phyloP scores from a whole-genome alignment of 2,797 vertebrate genomes.

The Lepus townsendii region DNA sequence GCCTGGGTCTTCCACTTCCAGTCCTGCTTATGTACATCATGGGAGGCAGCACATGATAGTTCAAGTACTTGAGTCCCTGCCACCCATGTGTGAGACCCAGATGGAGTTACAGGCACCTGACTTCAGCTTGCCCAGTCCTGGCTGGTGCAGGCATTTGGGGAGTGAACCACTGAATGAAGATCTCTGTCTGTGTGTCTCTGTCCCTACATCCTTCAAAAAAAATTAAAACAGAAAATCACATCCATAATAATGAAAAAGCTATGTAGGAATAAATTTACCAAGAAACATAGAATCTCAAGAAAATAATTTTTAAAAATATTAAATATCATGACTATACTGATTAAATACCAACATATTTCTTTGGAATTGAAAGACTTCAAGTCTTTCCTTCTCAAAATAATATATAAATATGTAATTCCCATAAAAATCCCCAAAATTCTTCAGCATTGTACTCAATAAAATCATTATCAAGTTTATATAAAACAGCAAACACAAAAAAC shows the following conservation, averaged over 20 bases:
- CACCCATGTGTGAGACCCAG: too few species aligned
- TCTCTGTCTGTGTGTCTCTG: too few species aligned
- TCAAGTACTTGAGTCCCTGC: too few species aligned
- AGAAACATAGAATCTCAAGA: conserved; percentile 2
- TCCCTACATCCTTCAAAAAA: too few species aligned
- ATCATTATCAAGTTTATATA: background rate
- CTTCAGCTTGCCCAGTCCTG: too few species aligned
- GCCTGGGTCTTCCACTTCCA: too few species aligned
- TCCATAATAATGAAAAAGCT: background rate
- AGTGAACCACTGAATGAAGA: too few species aligned
- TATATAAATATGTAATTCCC: background rate
- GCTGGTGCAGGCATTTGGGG: too few species aligned
- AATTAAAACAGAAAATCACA: background rate
- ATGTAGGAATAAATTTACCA: background rate
- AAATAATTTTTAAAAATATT: conserved; percentile 2
- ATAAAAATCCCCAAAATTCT: background rate
- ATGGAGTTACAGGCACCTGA: too few species aligned
- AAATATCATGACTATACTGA: background rate
- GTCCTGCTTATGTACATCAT: too few species aligned
- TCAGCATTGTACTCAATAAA: background rate
- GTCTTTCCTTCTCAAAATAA: background rate
- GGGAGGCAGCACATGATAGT: too few species aligned
- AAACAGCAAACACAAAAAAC: background rate
- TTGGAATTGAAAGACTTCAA: background rate
- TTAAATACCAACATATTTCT: conserved; percentile 25